phyloP scores from a whole-genome alignment of 2,797 vertebrate genomes.

The Helostoma temminkii region DNA sequence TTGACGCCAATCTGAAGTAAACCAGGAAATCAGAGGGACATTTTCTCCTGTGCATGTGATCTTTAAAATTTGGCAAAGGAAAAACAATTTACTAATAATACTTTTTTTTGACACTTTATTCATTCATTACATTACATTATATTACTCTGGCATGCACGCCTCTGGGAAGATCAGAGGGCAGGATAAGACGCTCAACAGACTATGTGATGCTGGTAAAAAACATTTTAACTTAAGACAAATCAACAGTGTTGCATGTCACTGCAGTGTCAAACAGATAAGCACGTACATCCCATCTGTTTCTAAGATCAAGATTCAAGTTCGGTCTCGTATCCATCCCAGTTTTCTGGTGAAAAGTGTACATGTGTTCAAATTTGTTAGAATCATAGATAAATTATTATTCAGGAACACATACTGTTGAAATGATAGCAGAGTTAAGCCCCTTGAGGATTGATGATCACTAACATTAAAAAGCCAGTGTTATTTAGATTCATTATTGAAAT shows the following conservation, averaged over 20 bases:
- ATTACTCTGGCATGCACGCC: too few relatives aligned
- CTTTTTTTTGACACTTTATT: constrained; percentile 1
- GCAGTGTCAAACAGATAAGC: background rate
- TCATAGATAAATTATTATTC: background rate
- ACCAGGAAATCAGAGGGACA: background rate
- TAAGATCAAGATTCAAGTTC: background rate
- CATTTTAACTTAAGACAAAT: background rate
- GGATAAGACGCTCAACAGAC: background rate
- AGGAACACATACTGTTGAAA: background rate
- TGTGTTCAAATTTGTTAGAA: background rate
- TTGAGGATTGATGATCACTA: background rate
- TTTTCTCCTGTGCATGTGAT: constrained; percentile 7
- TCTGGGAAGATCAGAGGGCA: constrained; percentile 1
- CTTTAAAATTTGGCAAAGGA: background rate
- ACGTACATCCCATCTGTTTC: background rate
- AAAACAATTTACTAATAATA: background rate
- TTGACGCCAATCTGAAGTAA: background rate
- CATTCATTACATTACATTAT: constrained; percentile 12
- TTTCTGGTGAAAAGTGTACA: background rate
- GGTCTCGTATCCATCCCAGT: background rate
- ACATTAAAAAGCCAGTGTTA: background rate
- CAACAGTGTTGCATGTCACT: background rate
- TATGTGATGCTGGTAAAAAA: background rate
- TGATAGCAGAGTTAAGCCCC: background rate
- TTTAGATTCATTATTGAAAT: background rate